A percentile compares a stretch with the other conserved stretches of the same genome.
Evolutionary conservation across 2,797 vertebrate genomes (phyloP).

Genomic region (Tenualosa thibaudeaui): DNA sequence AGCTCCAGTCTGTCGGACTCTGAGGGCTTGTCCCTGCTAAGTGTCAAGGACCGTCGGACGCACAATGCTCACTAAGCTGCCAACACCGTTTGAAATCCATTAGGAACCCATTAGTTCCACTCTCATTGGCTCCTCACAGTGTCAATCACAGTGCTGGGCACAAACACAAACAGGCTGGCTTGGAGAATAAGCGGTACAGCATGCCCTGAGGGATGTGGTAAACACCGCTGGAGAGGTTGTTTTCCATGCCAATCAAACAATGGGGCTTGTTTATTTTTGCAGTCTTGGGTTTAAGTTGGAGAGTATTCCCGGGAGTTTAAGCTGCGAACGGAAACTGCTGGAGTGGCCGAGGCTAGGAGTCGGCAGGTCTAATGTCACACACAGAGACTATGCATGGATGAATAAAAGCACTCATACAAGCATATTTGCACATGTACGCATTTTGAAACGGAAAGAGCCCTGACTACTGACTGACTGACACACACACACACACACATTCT

Average conservation of each 20-base stretch:
- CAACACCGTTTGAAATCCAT: not conserved
- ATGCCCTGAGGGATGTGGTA: not conserved
- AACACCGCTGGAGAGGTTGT: not conserved
- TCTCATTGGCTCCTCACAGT: not conserved
- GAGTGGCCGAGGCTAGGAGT: not conserved
- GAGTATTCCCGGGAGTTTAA: not conserved
- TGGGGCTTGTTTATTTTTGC: not conserved
- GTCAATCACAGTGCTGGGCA: not conserved
- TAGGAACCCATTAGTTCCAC: not conserved
- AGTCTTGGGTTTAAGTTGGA: not conserved
- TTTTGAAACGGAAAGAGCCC: not conserved
- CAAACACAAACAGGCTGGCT: not conserved
- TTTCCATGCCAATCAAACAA: not conserved
- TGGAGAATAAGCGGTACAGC: too few species aligned
- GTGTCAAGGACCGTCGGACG: not conserved
- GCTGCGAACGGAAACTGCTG: not conserved
- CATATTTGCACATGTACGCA: not conserved
- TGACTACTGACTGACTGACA: not conserved
- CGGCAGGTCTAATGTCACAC: not conserved
- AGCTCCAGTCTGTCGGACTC: not conserved
- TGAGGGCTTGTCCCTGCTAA: not conserved
- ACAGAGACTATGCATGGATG: not conserved
- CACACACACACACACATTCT: not conserved
- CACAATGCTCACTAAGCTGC: not conserved
- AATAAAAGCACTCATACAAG: not conserved